Percentiles rank a stretch among this genome's conserved stretches.
Evolutionary conservation across 2,797 vertebrate genomes (phyloP).

Genomic region (Tragelaphus oryx): DNA sequence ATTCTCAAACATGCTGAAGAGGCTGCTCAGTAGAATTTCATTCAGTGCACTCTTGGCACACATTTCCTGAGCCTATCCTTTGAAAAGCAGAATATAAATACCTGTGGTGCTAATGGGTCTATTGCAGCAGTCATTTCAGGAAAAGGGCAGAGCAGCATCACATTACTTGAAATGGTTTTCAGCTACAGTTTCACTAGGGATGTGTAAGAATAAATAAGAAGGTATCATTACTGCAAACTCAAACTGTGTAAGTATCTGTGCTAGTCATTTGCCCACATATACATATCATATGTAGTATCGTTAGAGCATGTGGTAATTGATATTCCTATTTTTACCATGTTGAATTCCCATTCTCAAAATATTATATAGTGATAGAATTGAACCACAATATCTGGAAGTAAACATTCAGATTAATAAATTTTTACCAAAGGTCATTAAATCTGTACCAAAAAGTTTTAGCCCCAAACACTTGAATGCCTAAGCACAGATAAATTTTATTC

Average conservation of each 20-base stretch:
- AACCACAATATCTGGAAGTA: not conserved
- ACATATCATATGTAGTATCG: not conserved
- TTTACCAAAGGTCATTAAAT: not conserved
- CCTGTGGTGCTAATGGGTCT: slow-evolving; percentile 7
- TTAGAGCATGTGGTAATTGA: not conserved
- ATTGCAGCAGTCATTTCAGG: not conserved
- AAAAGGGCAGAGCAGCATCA: slow-evolving; percentile 5
- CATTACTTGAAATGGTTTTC: slow-evolving; percentile 25
- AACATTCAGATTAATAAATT: slow-evolving; percentile 20
- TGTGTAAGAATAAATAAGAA: slow-evolving; percentile 19
- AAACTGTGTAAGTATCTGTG: slow-evolving; percentile 24
- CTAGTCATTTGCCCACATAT: not conserved
- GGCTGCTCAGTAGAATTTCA: slow-evolving; percentile 37
- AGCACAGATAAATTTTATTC: not conserved
- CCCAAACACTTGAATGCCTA: not conserved
- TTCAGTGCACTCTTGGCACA: slow-evolving; percentile 32
- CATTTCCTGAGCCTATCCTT: slow-evolving; percentile 22
- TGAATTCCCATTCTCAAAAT: slow-evolving; percentile 42
- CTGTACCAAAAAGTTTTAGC: not conserved
- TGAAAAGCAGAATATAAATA: slow-evolving; percentile 45
- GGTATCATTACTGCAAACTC: not conserved
- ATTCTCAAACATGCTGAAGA: slow-evolving; percentile 50
- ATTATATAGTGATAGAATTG: not conserved
- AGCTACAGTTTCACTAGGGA: not conserved
- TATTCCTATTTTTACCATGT: slow-evolving; percentile 5